These are phyloP conservation scores for Thamnophis sirtalis DNA, from an alignment of 2,113 vertebrate genomes.

Conservation along the genomic window DNA sequence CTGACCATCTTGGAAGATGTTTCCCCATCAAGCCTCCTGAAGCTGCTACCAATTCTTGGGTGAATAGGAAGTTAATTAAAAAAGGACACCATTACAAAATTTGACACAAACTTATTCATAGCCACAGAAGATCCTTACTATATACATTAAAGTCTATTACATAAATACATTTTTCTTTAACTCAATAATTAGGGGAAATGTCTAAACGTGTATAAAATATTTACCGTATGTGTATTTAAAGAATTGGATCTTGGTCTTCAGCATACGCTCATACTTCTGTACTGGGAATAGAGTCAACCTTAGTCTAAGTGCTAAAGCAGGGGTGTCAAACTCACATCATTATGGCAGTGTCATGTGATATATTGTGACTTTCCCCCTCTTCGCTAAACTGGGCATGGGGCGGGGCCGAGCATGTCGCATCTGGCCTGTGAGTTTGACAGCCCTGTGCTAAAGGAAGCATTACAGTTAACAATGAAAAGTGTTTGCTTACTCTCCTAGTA, in stretches of 20 bases:
- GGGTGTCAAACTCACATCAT: no score
- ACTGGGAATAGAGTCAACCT: background rate
- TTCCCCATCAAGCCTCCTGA: background rate
- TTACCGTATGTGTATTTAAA: background rate
- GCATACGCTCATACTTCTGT: background rate
- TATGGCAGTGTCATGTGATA: no score
- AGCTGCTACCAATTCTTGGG: background rate
- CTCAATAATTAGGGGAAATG: background rate
- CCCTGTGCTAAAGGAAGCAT: background rate
- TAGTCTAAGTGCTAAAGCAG: background rate
- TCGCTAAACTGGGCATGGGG: no score
- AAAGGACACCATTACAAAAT: background rate
- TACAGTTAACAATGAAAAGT: background rate
- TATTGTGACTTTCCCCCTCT: no score
- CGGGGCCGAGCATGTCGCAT: no score
- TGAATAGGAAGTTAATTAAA: background rate
- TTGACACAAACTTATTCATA: background rate
- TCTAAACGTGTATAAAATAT: background rate
- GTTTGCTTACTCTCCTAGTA: conserved; percentile 83
- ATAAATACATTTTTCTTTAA: background rate
- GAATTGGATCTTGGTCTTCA: background rate
- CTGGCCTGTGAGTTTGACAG: no score
- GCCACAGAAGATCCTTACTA: background rate
- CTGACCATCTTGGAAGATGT: background rate
- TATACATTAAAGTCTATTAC: background rate